Base-by-base conservation (phyloP, 2,113 vertebrate genomes). In the Ginglymostoma cirratum region DNA sequence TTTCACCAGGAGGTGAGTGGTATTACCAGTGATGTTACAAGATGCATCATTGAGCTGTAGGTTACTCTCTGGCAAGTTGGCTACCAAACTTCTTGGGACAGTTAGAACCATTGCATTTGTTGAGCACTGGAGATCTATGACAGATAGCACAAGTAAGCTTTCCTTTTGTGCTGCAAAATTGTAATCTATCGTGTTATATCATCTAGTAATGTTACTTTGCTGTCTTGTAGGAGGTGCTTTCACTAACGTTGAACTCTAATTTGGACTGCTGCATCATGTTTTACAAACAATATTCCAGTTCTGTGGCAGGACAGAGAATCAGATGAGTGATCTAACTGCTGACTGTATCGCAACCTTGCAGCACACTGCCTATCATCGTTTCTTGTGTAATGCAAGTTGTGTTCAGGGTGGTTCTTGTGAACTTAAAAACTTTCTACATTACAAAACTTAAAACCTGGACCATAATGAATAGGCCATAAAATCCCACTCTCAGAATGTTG, bases 11-110 rank as follows among this genome's bases (percentile, higher is more conserved):
- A 96, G 61, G 24, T 96, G 95, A 83, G 95, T 96, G 30, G 34
- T 17, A 61, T 96, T 96, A 0, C 95, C 95, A n/a, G 95, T 96
- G 78, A 96, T 67, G 78, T 83, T 96, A 85, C 95, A 96, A 52
- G 95, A 55, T 27, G 95, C 76, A 66, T 96, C 95, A 42, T 61
- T 96, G 95, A 96, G 95, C 52, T 96, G 95, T 34, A 96, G 55
- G 5, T 65, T 65, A 66, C 38, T 24, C 17, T 96, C 95, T 34
- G 76, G 27, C 6, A 96, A 19, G 17, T 96, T 83, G 30, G 95
- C 30, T 19, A 67, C 48, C 55, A 85, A 66, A 85, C 5, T 67
- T 66, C 95, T 78, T 66, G 95, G 76, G 7, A 66, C 61, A 27
- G 61, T 24, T 48, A 96, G n/a, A 61, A 83, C 67, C 95, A 96